These are phyloP conservation scores for Spatula versicolor DNA, from an alignment of 2,797 vertebrate genomes.

Conservation along the genomic window DNA sequence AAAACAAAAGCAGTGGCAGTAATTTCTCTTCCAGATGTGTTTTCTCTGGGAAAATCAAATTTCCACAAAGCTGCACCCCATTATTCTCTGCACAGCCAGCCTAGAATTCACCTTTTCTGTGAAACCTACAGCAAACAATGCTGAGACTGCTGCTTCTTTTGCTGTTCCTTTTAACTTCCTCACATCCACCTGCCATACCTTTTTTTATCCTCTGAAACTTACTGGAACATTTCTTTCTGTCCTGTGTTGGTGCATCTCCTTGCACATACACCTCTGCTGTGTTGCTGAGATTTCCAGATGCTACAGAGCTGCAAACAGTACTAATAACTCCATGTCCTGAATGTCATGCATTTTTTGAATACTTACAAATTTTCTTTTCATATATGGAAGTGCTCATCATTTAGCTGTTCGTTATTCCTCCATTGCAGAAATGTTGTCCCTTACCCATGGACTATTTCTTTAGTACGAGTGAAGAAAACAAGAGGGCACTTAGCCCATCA, in stretches of 20 bases:
- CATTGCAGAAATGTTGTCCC: not conserved
- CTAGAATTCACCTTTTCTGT: not conserved
- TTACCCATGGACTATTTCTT: not conserved
- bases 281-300: not conserved
- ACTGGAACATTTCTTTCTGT: not conserved
- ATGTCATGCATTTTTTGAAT: too few relatives aligned
- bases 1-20: constrained; percentile 16
- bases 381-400: not conserved
- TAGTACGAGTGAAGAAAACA: not conserved
- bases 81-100: constrained; percentile 15
- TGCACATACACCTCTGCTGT: not conserved
- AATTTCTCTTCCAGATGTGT: constrained; percentile 42
- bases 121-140: constrained; percentile 6
- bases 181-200: not conserved
- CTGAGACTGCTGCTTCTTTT: constrained; percentile 7
- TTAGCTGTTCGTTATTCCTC: not conserved
- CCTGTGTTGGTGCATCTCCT: not conserved
- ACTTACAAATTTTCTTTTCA: not conserved
- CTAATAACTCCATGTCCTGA: not conserved
- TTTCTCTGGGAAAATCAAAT: constrained; percentile 37
- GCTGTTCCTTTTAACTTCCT: not conserved
- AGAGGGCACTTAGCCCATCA: not conserved
- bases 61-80: constrained; percentile 35
- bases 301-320: not conserved
- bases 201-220: constrained; percentile 24